These are phyloP conservation scores for Sprattus sprattus DNA, from an alignment of 2,113 vertebrate species.

Conservation along the genomic window DNA sequence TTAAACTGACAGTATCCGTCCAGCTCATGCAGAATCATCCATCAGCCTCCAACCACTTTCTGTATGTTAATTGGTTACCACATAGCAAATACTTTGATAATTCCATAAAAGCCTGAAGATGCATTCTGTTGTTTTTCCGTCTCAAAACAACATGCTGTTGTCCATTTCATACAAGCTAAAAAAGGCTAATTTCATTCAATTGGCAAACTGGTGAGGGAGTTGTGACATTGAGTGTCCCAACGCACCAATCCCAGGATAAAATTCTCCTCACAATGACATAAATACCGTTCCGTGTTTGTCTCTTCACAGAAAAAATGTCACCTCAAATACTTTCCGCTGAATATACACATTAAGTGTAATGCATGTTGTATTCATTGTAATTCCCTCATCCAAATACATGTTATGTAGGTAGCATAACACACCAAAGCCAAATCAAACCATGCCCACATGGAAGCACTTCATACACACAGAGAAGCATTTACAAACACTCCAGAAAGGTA, in stretches of 20 bases:
- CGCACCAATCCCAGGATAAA: background rate
- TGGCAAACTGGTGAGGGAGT: background rate
- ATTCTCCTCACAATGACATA: background rate
- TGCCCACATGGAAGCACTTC: background rate
- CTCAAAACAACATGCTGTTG: background rate
- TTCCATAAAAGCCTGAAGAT: background rate
- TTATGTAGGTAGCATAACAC: background rate
- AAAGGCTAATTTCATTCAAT: background rate
- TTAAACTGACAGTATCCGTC: background rate
- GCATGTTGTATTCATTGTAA: background rate
- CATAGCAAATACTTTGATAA: background rate
- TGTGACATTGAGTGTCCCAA: background rate
- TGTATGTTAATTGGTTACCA: background rate
- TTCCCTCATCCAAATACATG: background rate
- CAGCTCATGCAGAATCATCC: background rate
- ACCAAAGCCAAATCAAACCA: background rate
- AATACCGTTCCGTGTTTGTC: background rate
- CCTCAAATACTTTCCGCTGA: background rate
- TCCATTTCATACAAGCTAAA: background rate
- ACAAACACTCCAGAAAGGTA: background rate
- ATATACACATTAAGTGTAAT: too few species aligned
- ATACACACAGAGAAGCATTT: background rate
- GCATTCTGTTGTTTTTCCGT: background rate
- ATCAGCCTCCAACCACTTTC: background rate
- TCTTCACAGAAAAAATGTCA: background rate